These are phyloP conservation scores for Vollenhovia emeryi DNA, from an alignment of 1,140 invertebrate genomes.

Conservation along the genomic window DNA sequence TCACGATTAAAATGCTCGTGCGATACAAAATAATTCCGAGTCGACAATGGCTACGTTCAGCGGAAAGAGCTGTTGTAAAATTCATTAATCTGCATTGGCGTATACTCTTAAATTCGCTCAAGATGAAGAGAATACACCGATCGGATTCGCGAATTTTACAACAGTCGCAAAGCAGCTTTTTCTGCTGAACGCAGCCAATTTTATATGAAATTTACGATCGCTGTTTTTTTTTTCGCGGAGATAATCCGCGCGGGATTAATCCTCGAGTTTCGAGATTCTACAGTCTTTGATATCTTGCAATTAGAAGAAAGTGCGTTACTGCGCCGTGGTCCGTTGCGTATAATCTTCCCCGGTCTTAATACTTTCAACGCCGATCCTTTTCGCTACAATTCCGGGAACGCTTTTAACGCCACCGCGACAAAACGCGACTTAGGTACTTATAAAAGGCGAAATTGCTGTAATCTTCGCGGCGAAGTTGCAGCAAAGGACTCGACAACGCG, in stretches of 20 bases:
- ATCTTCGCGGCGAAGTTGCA: not conserved
- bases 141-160: too few species aligned
- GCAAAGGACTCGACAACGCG: not conserved
- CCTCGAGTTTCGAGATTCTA: not conserved
- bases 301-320: not conserved
- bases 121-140: too few species aligned
- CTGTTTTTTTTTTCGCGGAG: not conserved
- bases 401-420: conserved; percentile 6
- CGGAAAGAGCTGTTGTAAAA: too few species aligned
- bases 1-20: not conserved
- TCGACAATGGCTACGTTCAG: too few species aligned
- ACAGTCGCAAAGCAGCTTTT: too few species aligned
- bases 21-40: not conserved
- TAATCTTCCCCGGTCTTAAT: not conserved
- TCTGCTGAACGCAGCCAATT: too few species aligned
- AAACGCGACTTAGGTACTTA: conserved; percentile 15
- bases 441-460: conserved; percentile 37
- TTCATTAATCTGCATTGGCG: too few species aligned
- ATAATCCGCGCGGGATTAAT: not conserved
- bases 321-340: not conserved
- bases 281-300: not conserved
- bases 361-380: conserved; percentile 2
- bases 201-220: not conserved
- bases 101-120: too few species aligned
- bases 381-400: conserved; percentile 25